Conservation (phyloP, 2,888 invertebrate species). For the Eristalinus sepulchralis region DNA sequence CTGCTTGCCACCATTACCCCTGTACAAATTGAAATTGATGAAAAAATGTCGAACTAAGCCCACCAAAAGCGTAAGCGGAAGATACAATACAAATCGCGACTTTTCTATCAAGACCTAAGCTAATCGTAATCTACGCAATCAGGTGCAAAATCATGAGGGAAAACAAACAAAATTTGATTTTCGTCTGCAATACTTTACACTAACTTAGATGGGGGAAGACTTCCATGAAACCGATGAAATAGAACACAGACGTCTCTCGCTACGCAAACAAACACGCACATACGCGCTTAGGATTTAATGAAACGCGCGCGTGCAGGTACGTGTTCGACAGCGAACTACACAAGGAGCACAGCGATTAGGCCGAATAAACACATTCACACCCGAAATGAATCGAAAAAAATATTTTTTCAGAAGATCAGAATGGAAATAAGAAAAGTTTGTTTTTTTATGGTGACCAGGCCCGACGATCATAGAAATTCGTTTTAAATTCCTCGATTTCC, state of each 20-base stretch:
- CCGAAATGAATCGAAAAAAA: background rate
- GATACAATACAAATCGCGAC: background rate
- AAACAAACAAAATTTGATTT: background rate
- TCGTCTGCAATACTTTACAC: conserved; percentile 60
- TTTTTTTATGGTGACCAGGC: background rate
- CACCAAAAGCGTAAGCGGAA: background rate
- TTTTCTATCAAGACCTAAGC: conserved; percentile 38
- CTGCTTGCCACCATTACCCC: conserved; percentile 61
- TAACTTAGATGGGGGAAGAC: conserved; percentile 66
- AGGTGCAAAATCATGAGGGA: background rate
- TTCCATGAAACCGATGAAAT: conserved; percentile 67
- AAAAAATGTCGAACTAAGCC: background rate
- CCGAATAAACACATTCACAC: background rate
- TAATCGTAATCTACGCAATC: background rate
- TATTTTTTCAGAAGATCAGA: background rate
- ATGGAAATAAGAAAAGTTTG: background rate
- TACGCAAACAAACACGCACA: conserved; percentile 39
- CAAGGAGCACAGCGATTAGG: conserved; percentile 8
- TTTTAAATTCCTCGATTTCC: conserved; percentile 2
- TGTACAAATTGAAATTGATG: conserved; percentile 7
- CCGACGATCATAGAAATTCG: background rate
- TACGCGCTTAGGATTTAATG: conserved; percentile 12
- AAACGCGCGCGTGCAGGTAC: background rate
- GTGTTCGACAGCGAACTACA: background rate
- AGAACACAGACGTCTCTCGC: conserved; percentile 28